These are phyloP conservation scores for Ernsta delagoae DNA, from an alignment of 2,888 invertebrate species.

Conservation along the genomic window DNA sequence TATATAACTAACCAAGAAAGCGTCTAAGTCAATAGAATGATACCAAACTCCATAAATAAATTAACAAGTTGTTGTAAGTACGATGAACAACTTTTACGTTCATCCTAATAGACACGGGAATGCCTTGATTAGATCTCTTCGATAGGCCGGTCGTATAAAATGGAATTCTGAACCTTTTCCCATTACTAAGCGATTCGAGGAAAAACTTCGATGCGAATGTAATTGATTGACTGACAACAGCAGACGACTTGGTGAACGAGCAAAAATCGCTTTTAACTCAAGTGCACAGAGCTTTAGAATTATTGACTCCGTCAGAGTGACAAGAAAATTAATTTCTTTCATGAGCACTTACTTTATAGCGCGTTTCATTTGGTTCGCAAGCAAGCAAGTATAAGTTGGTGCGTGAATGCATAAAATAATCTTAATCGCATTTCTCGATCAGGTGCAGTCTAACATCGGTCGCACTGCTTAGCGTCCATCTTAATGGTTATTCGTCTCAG, in stretches of 20 bases:
- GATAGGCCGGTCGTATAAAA: constrained; percentile 51
- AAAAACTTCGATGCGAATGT: constrained; percentile 69
- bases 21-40: too few species aligned
- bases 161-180: constrained; percentile 68
- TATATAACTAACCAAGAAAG: background rate
- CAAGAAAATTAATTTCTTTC: constrained; percentile 56
- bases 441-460: background rate
- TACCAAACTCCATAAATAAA: constrained; percentile 45
- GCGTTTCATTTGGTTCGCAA: background rate
- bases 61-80: constrained; percentile 42
- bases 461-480: background rate
- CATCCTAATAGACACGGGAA: constrained; percentile 51
- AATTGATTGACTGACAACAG: constrained; percentile 70
- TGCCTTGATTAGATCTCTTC: constrained; percentile 50
- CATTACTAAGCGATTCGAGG: constrained; percentile 53
- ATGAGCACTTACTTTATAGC: constrained; percentile 25
- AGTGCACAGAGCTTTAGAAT: constrained; percentile 46
- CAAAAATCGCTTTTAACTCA: constrained; percentile 50
- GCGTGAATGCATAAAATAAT: too few species aligned
- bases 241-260: constrained; percentile 43
- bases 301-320: constrained; percentile 42
- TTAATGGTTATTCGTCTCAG: constrained; percentile 47
- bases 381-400: background rate
- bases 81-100: constrained; percentile 61
- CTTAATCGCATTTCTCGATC: background rate